Base-by-base conservation (phyloP, 1,140 invertebrate species). In the Lepidurus arcticus region DNA sequence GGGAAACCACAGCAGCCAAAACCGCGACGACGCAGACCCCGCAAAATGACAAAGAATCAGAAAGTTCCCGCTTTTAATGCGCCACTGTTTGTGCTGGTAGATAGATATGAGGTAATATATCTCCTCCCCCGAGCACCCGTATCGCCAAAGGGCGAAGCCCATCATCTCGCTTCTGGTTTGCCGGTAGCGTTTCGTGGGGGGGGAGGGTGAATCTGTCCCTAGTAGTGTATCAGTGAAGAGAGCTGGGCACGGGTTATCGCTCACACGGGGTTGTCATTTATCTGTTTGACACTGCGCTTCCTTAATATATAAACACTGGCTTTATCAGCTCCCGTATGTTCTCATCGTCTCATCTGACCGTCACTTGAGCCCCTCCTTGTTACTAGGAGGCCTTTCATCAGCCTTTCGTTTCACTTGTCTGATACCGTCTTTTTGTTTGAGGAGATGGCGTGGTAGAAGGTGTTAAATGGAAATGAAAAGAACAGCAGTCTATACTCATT, bases 31-130 rank as follows among this genome's bases (percentile, higher is more conserved):
- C 53, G 53, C 53, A 16, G 53, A 65, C 53, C 53, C 21, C 7
- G 21, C 9, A 65, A 65, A 65, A 13, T 65, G 53, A 65, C 53
- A 10, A 65, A 13, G 21, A 21, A 13, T 65, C 53, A 21, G 53
- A 16, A 65, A 65, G 5, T 34, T 16, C 13, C 6, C 21, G 53
- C 13, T 65, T 65, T 65, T 65, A 65, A 65, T 65, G 47, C 47
- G 47, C 13, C 47, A 21, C 47, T 65, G 53, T 65, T 65, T 16
- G 53, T 65, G 53, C 53, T 65, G 53, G 53, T 65, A 65, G 53
- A 21, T 13, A 65, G 53, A 65, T 65, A 65, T 65, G 53, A 65
- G 53, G 53, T 65, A 65, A 65, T 65, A 65, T 65, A 65, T 65
- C 53, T 65, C 21, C 53, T 65, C 16, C 34, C 34, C 34, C 1